Base-by-base conservation (phyloP, 2,888 invertebrate species). In the Megalurothrips usitatus region DNA sequence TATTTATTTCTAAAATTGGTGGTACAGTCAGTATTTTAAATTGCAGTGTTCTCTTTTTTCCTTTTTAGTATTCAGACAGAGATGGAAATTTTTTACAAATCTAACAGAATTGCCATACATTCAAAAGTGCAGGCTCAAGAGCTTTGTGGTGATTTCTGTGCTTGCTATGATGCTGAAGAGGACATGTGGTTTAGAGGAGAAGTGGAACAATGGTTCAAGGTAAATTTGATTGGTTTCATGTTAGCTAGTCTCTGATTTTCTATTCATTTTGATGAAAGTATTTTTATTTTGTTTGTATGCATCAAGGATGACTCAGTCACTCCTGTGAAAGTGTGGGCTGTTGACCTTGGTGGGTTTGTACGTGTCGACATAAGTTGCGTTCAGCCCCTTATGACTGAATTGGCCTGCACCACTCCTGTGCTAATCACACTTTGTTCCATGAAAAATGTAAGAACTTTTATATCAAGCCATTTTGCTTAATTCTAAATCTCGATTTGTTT, bases 151-250 rank as follows among this genome's bases (percentile, higher is more conserved):
- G 26, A 75, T 26, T 75, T 75, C 26, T 75, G 68, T 75, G 68
- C 68, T 10, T 75, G 68, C 23, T 75, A 75, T 75, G 68, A 75
- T 75, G 68, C 26, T 75, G 68, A 75, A 11, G 68, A 75, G 9
- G 26, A 23, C 68, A 9, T 75, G 12, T 75, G 68, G 68, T 75
- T 75, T 23, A 23, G 68, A 75, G 68, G 11, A 26, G 23, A 75
- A 75, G 68, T 75, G 12, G 26, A 75, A 10, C 23, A 75, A 75
- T 75, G 68, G 68, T 75, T 75, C 26, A 23, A 23, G 68, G 68
- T 75, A 75, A 75, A 26, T 19, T 14, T 75, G 12, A 75, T 58
- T 9, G 26, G 9, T 75, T 12, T 23, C 9, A 23, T 9, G 11
- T 26, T 26, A 12, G 12, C 11, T 75, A 58, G 19, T n/a, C 58